Percentiles rank a stretch among this genome's conserved stretches.
These are phyloP conservation scores for Irena cyanogastra DNA, from an alignment of 2,113 vertebrate species.

Conservation along the genomic window DNA sequence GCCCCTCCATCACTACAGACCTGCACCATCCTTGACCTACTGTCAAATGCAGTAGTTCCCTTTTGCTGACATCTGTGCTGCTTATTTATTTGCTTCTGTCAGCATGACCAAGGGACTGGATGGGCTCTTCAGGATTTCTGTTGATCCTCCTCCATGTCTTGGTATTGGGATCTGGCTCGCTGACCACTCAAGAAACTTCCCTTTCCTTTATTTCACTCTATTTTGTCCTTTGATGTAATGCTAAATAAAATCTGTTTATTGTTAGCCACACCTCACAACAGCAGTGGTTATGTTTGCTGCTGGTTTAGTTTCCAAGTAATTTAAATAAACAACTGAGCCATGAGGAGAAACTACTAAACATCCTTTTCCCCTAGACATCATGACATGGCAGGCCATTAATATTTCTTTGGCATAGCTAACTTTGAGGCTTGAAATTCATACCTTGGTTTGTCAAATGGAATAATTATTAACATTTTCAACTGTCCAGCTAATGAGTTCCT, in stretches of 20 bases:
- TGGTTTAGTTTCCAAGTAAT: slow-evolving; percentile 35
- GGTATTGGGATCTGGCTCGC: background rate
- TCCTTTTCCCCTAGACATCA: background rate
- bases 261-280: background rate
- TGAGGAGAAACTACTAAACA: slow-evolving; percentile 45
- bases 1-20: background rate
- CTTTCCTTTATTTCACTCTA: background rate
- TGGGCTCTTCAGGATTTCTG: background rate
- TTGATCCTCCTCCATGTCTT: background rate
- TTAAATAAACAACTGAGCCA: slow-evolving; percentile 47
- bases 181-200: background rate
- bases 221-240: background rate
- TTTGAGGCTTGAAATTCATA: background rate
- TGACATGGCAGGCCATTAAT: slow-evolving; percentile 7
- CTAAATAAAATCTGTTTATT: slow-evolving; percentile 41
- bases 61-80: background rate
- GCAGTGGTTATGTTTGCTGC: slow-evolving; percentile 9
- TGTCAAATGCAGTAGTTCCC: background rate
- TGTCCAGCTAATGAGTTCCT: background rate
- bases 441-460: background rate
- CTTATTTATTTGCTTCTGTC: background rate
- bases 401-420: slow-evolving; percentile 7
- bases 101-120: rapidly evolving
- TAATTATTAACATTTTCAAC: slow-evolving; percentile 21
- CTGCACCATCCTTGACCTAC: background rate